Conservation (phyloP, 2,888 invertebrate genomes). For the Trissolcus japonicus region DNA sequence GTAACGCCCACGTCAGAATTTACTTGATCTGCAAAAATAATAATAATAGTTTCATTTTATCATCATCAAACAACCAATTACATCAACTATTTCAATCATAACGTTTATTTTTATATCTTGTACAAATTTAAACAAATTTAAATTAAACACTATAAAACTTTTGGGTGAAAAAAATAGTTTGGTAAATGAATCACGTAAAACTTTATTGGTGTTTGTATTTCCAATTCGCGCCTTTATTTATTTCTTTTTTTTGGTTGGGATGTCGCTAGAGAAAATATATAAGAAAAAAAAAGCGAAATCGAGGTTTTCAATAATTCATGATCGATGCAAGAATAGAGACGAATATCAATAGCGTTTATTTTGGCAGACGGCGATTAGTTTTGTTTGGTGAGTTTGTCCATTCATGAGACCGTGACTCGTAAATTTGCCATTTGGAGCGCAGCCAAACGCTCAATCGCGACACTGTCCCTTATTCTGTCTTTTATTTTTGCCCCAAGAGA, state of each 20-base stretch:
- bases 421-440: conserved; percentile 65
- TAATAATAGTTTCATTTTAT: conserved; percentile 1
- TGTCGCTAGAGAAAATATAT: neutral
- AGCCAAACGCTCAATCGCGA: conserved; percentile 69
- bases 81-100: too few relatives aligned
- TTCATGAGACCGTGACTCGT: conserved; percentile 66
- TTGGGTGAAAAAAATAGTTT: too few relatives aligned
- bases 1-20: conserved; percentile 63
- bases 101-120: too few relatives aligned
- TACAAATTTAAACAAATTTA: too few relatives aligned
- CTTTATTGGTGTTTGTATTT: conserved; percentile 2
- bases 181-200: conserved; percentile 24
- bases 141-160: too few relatives aligned
- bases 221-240: conserved; percentile 16
- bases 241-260: conserved; percentile 1
- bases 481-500: conserved; percentile 39
- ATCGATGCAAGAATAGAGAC: conserved; percentile 20
- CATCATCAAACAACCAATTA: neutral
- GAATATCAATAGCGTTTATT: conserved; percentile 45
- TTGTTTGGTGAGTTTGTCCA: conserved; percentile 60
- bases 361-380: conserved; percentile 33
- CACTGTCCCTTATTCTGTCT: conserved; percentile 62
- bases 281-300: conserved; percentile 15
- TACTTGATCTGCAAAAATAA: conserved; percentile 59
- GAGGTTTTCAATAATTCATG: conserved; percentile 40